Base-by-base conservation (phyloP, 2,797 vertebrate species). In the Gouania willdenowi region DNA sequence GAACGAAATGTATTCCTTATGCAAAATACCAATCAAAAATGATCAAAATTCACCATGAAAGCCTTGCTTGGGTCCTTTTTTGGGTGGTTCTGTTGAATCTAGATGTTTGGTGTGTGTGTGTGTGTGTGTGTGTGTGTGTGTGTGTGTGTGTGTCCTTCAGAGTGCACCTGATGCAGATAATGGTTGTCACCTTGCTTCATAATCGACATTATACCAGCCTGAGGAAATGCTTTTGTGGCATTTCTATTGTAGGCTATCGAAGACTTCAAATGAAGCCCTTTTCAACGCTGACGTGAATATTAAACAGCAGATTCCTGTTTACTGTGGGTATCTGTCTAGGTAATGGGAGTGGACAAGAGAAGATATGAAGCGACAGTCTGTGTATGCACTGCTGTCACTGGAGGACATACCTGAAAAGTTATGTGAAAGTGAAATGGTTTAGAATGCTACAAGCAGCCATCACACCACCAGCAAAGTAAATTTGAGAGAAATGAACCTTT, bases 281-380 rank as follows among this genome's bases (percentile, higher is more conserved):
- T 19, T 18, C 46, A 26, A 43, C 36, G 31, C 41, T 68, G 58
- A 75, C 51, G 55, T 52, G 62, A 71, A 79, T 79, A 70, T 63
- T 69, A 78, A 79, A 68, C 40, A 69, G 62, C 49, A 53, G 53
- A 61, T 46, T 55, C 4, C 2, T 9, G 44, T 71, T 81, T 71
- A 51, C 71, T 43, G 62, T 79, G 76, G n/a, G 46, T 62, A 64
- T 66, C 67, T 63, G 64, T 72, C 79, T 78, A 66, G 61, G 66
- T 87, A 85, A 89, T 82, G 62, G 65, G 47, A 84, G 63, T 75
- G 66, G 81, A 88, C 83, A 79, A 62, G 75, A 49, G 51, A 25
- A 42, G 79, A 39, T 64, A 55, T 69, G 59, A 65, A 71, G 73
- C 80, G 74, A 81, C 69, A 73, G 54, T 78, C 65, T 71, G 57